Evolutionary conservation across 2,888 invertebrate genomes (phyloP).

Genomic region (Drosophila affinis): DNA sequence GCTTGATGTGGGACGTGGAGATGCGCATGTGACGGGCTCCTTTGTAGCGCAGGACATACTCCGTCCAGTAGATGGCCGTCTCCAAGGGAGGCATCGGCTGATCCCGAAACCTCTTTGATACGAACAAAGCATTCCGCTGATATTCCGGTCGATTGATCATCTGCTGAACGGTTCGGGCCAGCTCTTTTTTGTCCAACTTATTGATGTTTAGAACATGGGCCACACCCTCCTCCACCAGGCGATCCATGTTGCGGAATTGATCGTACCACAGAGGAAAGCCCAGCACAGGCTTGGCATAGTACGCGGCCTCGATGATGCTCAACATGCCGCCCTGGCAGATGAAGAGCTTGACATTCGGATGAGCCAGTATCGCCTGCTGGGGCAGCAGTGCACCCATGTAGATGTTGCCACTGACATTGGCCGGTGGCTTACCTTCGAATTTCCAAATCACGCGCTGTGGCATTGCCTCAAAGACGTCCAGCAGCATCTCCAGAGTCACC

Average conservation of each 20-base stretch:
- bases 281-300: constrained; percentile 84
- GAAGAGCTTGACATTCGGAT: constrained; percentile 84
- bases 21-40: constrained; percentile 81
- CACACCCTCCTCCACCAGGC: constrained; percentile 71
- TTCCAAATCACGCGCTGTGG: constrained; percentile 83
- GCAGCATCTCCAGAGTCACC: constrained; percentile 53
- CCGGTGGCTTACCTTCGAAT: constrained; percentile 75
- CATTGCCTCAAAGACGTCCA: constrained; percentile 53
- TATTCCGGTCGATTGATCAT: constrained; percentile 64
- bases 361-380: constrained; percentile 83
- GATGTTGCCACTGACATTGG: constrained; percentile 64
- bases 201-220: constrained; percentile 75
- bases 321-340: constrained; percentile 84
- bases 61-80: constrained; percentile 80
- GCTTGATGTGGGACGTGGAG: constrained; percentile 68
- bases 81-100: constrained; percentile 78
- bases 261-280: constrained; percentile 85
- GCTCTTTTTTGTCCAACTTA: constrained; percentile 72
- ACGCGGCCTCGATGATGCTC: constrained; percentile 83
- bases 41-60: constrained; percentile 78
- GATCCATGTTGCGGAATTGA: constrained; percentile 84
- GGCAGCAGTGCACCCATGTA: constrained; percentile 82
- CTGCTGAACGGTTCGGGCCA: constrained; percentile 59
- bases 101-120: constrained; percentile 76
- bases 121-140: constrained; percentile 22